These are phyloP conservation scores for Drosophila helvetica DNA, from an alignment of 2,888 invertebrate genomes.

Conservation along the genomic window DNA sequence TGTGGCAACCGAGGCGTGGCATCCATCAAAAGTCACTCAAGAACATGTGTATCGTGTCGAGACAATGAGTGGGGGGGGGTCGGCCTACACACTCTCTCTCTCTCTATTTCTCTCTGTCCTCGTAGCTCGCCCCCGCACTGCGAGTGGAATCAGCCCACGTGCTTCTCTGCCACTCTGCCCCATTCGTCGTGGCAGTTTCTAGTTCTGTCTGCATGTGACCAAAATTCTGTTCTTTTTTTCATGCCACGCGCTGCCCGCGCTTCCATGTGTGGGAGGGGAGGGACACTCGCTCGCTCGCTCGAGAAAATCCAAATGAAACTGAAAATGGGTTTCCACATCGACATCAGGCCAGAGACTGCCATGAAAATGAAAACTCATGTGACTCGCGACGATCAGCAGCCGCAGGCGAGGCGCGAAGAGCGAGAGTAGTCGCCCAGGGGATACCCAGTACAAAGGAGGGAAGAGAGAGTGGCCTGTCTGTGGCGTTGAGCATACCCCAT, in stretches of 20 bases:
- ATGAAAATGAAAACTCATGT: constrained; percentile 75
- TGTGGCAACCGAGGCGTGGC: constrained; percentile 46
- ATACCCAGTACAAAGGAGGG: constrained; percentile 7
- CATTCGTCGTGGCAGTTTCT: constrained; percentile 11
- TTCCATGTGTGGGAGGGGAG: constrained; percentile 18
- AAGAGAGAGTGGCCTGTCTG: not conserved
- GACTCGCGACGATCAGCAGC: constrained; percentile 46
- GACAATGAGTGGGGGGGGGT: constrained; percentile 6
- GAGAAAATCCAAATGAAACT: constrained; percentile 39
- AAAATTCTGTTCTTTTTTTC: constrained; percentile 39
- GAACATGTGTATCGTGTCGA: constrained; percentile 51
- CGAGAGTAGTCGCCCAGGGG: not conserved
- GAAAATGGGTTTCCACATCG: constrained; percentile 45
- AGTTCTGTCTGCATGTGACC: constrained; percentile 45
- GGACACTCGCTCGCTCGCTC: constrained; percentile 25
- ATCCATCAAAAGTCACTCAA: constrained; percentile 60
- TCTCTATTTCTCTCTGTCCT: constrained; percentile 18
- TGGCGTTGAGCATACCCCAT: not conserved
- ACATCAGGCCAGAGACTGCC: constrained; percentile 70
- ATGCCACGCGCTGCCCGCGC: constrained; percentile 48
- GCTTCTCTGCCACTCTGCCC: constrained; percentile 1
- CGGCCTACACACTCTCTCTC: constrained; percentile 8
- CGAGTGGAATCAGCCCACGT: constrained; percentile 34
- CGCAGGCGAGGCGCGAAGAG: not conserved
- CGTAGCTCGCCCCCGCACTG: constrained; percentile 3